Base-by-base conservation (phyloP, 2,888 invertebrate species). In the Agonopterix heracliana region DNA sequence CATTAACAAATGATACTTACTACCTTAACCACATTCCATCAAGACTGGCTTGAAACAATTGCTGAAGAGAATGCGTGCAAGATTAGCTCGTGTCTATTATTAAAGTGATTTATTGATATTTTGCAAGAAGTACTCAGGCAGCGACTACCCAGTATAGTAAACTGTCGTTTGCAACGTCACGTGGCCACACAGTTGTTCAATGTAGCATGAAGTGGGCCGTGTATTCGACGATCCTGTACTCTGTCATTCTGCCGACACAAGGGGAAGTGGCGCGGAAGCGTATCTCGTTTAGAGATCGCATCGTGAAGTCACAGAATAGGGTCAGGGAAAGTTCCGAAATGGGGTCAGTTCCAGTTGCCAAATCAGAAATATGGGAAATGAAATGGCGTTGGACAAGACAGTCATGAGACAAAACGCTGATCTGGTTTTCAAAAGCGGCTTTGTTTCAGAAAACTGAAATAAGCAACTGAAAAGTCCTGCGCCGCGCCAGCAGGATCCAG, bases 291-390 rank as follows among this genome's bases (percentile, higher is more conserved):
- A 49, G 49, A 46, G 41, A 45, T 43, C 51, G 47, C 60, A 53
- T 53, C 36, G 17, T 11, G 11, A 36, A 8, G 36, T 48, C 55
- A 47, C 48, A 56, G 55, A 63, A 63, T 60, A 59, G 59, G 66
- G 61, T 59, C 63, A 57, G 68, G 59, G 69, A 71, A 72, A 74
- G 69, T 64, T 53, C 53, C 54, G 60, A 60, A 9, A 38, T 38
- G 8, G 10, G 26, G 10, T 9, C 44, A 9, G 11, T 26, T 26
- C 1, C 5, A 26, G 5, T 26, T 26, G 5, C 26, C 26, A 26
- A 5, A 5, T 26, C 26, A 7, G 3, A 17, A 17, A 17, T 17
- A 17, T 17, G 17, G 26, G 26, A 26, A 26, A 26, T 26, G 26
- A 26, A 26, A 26, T 26, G 7, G 26, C 26, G 5, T 26, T 26